A percentile compares a stretch with the other conserved stretches of the same genome.
These are phyloP conservation scores for Cromileptes altivelis DNA, from an alignment of 2,113 vertebrate genomes.

Conservation along the genomic window DNA sequence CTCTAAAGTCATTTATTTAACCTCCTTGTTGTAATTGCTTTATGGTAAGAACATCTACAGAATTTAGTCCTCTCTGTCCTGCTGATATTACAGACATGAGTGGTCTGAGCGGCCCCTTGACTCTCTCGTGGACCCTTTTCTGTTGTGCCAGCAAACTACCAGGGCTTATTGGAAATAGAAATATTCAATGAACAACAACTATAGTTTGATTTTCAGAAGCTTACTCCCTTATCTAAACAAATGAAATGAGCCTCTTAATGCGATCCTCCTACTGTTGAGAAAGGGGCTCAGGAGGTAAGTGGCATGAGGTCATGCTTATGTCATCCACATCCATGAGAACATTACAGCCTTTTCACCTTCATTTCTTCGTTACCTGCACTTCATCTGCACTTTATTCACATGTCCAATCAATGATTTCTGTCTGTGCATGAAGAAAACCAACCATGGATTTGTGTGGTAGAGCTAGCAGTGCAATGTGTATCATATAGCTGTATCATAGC, in stretches of 20 bases:
- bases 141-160: not conserved
- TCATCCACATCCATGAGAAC: not conserved
- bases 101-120: no score
- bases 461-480: not conserved
- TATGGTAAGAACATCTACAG: no score
- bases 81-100: no score
- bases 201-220: not conserved
- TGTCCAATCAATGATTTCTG: not conserved
- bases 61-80: no score
- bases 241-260: not conserved
- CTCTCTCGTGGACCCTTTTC: not conserved
- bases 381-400: constrained; percentile 34
- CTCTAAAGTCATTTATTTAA: no score
- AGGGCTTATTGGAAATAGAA: not conserved
- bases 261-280: not conserved
- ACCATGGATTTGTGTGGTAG: not conserved
- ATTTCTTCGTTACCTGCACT: constrained; percentile 27
- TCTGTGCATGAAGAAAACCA: not conserved
- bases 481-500: not conserved
- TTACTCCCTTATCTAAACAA: not conserved
- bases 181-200: not conserved
- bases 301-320: not conserved
- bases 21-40: no score
- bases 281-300: no score
- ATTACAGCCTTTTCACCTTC: not conserved